Percentiles rank a stretch among this genome's conserved stretches.
These are phyloP conservation scores for Malaclemys terrapin DNA, from an alignment of 2,113 vertebrate species.

Conservation along the genomic window DNA sequence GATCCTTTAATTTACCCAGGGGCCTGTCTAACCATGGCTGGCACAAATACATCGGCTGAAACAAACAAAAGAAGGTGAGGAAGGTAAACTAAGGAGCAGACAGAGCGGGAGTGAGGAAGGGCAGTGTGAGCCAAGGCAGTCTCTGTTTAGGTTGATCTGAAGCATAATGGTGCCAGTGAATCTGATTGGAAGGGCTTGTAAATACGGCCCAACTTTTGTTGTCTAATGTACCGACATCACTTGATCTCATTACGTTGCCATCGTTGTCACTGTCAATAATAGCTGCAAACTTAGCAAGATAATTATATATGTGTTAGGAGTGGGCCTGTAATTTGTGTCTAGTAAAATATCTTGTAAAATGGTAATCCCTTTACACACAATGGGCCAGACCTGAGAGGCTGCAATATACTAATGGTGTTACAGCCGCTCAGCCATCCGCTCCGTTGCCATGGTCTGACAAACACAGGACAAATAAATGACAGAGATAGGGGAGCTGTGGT, in stretches of 20 bases:
- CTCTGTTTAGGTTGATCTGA: not conserved
- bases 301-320: not conserved
- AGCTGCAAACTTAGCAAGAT: not conserved
- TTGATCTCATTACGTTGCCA: no score
- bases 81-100: not conserved
- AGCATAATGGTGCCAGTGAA: not conserved
- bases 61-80: not conserved
- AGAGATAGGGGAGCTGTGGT: not conserved
- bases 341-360: not conserved
- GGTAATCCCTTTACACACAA: not conserved
- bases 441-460: not conserved
- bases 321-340: not conserved
- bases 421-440: not conserved
- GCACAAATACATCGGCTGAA: not conserved
- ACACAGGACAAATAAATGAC: not conserved
- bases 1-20: not conserved
- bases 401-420: not conserved
- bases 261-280: not conserved
- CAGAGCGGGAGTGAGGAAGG: not conserved
- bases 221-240: no score
- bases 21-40: not conserved
- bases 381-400: not conserved
- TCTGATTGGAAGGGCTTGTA: not conserved
- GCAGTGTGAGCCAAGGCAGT: not conserved
- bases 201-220: not conserved